phyloP scores from a whole-genome alignment of 2,113 vertebrate species.

The Brachypteracias leptosomus region DNA sequence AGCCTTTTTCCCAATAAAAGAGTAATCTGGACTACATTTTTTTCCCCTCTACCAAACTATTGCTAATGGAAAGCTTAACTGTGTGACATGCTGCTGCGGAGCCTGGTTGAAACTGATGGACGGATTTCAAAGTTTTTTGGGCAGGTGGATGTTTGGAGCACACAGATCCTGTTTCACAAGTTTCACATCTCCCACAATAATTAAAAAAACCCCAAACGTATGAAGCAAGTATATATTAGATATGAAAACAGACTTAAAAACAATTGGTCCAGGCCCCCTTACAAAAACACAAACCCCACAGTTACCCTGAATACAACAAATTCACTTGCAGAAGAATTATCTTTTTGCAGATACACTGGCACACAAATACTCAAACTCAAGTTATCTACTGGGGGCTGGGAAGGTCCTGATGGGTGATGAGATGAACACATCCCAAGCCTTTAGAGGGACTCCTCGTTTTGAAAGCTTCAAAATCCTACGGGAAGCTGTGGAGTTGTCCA shows the following conservation, averaged over 20 bases:
- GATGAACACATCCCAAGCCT: neutral
- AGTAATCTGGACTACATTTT: neutral
- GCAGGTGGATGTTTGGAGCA: neutral
- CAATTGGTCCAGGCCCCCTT: neutral
- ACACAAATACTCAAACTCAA: accelerated
- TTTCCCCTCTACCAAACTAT: neutral
- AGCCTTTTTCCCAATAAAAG: neutral
- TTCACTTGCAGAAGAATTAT: neutral
- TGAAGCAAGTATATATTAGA: neutral
- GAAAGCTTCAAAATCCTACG: accelerated
- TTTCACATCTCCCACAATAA: neutral
- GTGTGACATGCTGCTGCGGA: neutral
- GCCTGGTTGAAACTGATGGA: neutral
- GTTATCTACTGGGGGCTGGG: accelerated
- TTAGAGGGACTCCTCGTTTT: accelerated
- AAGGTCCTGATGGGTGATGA: neutral
- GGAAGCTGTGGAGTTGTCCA: accelerated
- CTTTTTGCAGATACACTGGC: too few species aligned
- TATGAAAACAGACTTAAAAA: neutral
- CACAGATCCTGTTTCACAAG: accelerated
- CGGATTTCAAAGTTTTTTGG: neutral
- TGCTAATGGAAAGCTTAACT: neutral
- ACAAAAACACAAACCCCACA: neutral
- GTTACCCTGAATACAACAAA: neutral
- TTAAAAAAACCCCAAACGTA: neutral